phyloP scores from a whole-genome alignment of 2,113 vertebrate genomes.

The Ammodramus savannarum region DNA sequence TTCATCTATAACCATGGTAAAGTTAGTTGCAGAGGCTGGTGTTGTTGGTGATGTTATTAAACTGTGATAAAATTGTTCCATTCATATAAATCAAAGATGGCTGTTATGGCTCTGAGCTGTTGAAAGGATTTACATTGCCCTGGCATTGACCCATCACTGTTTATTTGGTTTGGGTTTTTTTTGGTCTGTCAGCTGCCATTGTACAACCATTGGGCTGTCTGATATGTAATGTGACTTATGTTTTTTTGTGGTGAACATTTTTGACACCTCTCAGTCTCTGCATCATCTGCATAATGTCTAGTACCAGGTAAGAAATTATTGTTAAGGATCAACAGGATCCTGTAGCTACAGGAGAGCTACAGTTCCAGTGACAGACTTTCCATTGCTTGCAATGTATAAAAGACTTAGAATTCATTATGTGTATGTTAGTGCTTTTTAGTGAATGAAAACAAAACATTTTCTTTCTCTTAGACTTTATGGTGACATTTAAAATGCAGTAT shows the following conservation, averaged over 20 bases:
- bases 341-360: neutral
- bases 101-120: neutral
- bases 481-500: neutral
- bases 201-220: neutral
- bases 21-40: neutral
- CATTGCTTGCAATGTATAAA: neutral
- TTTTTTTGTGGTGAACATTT: neutral
- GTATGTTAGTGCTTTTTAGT: neutral
- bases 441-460: neutral
- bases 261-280: neutral
- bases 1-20: neutral
- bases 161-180: neutral
- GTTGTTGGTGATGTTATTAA: neutral
- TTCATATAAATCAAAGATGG: neutral
- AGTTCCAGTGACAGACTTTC: neutral
- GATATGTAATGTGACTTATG: neutral
- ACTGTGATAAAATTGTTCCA: neutral
- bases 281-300: neutral
- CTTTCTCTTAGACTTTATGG: neutral
- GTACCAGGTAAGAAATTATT: neutral
- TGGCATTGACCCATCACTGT: neutral
- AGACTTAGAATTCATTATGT: neutral
- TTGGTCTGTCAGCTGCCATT: neutral
- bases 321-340: neutral
- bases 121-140: neutral